Evolutionary conservation across 2,888 invertebrate genomes (phyloP).

Genomic region (Rhabditoides inermis): DNA sequence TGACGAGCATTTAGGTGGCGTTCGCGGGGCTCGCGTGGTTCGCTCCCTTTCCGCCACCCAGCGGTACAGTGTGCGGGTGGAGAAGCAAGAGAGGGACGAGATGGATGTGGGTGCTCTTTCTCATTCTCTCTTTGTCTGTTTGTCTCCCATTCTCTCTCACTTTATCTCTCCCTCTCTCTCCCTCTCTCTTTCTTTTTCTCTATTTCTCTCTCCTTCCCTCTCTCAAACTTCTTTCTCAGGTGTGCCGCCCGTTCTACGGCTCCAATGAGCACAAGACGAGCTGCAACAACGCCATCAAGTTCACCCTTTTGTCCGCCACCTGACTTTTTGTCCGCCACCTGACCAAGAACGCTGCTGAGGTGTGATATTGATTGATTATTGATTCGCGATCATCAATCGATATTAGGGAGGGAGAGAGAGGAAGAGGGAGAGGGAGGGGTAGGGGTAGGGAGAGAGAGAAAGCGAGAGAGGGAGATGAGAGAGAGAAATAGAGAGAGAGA

Average conservation of each 20-base stretch:
- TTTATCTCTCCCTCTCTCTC: not conserved
- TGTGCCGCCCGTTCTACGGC: too few relatives aligned
- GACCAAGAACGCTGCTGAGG: not conserved
- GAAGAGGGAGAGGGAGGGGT: constrained; percentile 25
- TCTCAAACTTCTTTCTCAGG: too few relatives aligned
- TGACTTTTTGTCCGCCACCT: too few relatives aligned
- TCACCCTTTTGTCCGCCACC: not conserved
- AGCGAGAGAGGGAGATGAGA: not conserved
- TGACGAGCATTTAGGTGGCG: constrained; percentile 5
- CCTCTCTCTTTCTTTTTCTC: too few relatives aligned
- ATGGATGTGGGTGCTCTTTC: too few relatives aligned
- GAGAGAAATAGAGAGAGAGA: not conserved
- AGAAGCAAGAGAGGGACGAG: too few relatives aligned
- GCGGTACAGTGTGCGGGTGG: not conserved
- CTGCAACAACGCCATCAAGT: not conserved
- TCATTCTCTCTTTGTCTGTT: not conserved
- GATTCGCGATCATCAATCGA: too few relatives aligned
- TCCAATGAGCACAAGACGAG: too few relatives aligned
- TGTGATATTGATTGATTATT: too few relatives aligned
- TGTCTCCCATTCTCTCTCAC: not conserved
- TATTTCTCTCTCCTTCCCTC: too few relatives aligned
- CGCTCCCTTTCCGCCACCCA: constrained; percentile 12
- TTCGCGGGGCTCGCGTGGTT: constrained; percentile 8
- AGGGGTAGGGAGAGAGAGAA: not conserved
- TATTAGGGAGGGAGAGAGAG: constrained; percentile 21